Percentiles rank a stretch among this genome's conserved stretches.
Evolutionary conservation across 2,113 vertebrate genomes (phyloP).

Genomic region (Acrocephalus kingi): DNA sequence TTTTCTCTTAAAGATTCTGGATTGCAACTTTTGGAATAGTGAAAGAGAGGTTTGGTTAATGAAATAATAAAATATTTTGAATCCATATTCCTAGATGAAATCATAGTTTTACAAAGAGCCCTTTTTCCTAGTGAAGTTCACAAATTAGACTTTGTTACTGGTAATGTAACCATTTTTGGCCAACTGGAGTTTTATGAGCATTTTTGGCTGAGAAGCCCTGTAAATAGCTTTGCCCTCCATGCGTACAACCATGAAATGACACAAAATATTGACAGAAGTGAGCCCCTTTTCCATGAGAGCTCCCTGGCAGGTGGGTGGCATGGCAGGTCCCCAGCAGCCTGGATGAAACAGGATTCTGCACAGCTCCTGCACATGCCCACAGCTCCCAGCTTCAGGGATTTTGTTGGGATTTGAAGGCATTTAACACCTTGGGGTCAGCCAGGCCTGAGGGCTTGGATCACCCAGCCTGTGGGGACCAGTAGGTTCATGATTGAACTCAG

Average conservation of each 20-base stretch:
- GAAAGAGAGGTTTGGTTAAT: neutral
- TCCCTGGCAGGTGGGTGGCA: neutral
- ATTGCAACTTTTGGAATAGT: neutral
- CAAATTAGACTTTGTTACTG: slow-evolving; percentile 27
- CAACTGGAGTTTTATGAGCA: neutral
- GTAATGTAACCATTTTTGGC: slow-evolving; percentile 21
- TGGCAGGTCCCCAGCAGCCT: neutral
- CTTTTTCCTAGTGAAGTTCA: neutral
- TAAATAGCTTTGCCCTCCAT: slow-evolving; percentile 6
- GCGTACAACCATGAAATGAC: neutral
- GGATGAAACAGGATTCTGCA: neutral
- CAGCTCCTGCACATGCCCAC: neutral
- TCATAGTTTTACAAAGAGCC: neutral
- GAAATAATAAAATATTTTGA: slow-evolving; percentile 2
- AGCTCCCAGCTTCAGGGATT: accelerated
- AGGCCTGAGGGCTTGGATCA: neutral
- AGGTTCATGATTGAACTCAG: neutral
- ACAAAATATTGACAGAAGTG: neutral
- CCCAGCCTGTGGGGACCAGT: neutral
- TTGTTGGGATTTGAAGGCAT: neutral
- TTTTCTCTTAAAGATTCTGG: neutral
- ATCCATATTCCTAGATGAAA: neutral
- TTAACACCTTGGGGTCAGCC: accelerated
- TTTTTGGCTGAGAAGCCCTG: neutral
- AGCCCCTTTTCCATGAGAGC: neutral